Evolutionary conservation across 1,140 invertebrate species (phyloP), one percentile per base, ranked within the genome.

Genomic region (Halictus rubicundus): DNA sequence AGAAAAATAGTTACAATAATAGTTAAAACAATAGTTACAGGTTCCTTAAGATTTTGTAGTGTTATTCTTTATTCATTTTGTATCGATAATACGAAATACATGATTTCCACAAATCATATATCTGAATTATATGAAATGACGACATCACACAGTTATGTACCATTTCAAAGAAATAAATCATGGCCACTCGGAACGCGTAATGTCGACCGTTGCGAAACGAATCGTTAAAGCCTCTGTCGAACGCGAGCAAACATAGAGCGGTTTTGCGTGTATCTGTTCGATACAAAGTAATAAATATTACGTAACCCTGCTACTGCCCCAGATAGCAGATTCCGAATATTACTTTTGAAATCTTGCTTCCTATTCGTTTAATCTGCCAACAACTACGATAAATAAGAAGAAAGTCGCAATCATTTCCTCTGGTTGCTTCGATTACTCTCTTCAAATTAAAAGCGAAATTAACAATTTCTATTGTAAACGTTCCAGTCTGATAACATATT

Each of bases 241-340:
- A 60, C 37, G 57, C 54, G 60, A 46, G 60, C 39, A 57, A 42
- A 71, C 37, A n/a, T 37, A 61, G 60, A 60, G 69, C 69, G 69
- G 59, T 71, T 71, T 71, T 19, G 32, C 54, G 37, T 71, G 32
- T 25, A 60, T 37, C 21, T 71, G 37, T 71, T 59, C 39, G 25
- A 72, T 60, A 19, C 23, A 72, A 63, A 72, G 57, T 63, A 72
- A 72, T 63, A 61, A 72, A 72, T 72, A 25, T 72, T 72, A 61
- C 59, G 1, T 12, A 25, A 25, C 6, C 37, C 8, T 2, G 37
- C 32, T 2, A 39, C 39, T 49, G 23, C 9, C 23, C 57, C 21
- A 42, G 23, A 61, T 60, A 27, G 5, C 8, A 16, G 23, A 16
- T 16, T 60, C 60, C 39, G 16, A 7, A 21, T 46, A 68, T 8